Percentiles rank a stretch among this genome's conserved stretches.
These are phyloP conservation scores for Mionectes olivaceus DNA, from an alignment of 2,797 vertebrate genomes.

Conservation along the genomic window DNA sequence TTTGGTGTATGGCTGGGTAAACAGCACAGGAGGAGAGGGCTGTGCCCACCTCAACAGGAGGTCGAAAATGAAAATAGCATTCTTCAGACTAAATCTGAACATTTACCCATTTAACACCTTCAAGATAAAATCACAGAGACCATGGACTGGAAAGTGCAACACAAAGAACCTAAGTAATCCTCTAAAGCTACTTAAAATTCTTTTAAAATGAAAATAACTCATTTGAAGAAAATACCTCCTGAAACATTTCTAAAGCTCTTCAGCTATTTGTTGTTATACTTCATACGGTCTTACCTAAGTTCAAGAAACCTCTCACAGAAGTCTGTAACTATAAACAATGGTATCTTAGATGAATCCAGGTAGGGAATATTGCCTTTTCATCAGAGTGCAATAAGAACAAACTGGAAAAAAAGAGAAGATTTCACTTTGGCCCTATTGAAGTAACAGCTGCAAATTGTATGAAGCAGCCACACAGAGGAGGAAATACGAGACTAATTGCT, in stretches of 20 bases:
- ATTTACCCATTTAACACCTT: neutral
- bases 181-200: conserved; percentile 36
- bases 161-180: neutral
- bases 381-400: neutral
- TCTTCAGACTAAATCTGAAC: neutral
- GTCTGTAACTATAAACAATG: neutral
- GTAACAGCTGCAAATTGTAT: neutral
- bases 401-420: neutral
- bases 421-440: neutral
- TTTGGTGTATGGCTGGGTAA: neutral
- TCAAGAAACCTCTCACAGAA: neutral
- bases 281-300: neutral
- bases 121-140: neutral
- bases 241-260: conserved; percentile 17
- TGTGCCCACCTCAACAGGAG: neutral
- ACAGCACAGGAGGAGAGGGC: neutral
- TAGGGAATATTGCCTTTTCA: neutral
- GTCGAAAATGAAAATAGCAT: neutral
- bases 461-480: neutral
- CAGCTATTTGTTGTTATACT: neutral
- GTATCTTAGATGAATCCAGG: neutral
- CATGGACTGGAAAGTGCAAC: neutral
- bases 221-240: neutral
- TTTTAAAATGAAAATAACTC: neutral
- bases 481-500: neutral